Evolutionary conservation across 2,113 vertebrate genomes (phyloP).

Genomic region (Chloebia gouldiae): DNA sequence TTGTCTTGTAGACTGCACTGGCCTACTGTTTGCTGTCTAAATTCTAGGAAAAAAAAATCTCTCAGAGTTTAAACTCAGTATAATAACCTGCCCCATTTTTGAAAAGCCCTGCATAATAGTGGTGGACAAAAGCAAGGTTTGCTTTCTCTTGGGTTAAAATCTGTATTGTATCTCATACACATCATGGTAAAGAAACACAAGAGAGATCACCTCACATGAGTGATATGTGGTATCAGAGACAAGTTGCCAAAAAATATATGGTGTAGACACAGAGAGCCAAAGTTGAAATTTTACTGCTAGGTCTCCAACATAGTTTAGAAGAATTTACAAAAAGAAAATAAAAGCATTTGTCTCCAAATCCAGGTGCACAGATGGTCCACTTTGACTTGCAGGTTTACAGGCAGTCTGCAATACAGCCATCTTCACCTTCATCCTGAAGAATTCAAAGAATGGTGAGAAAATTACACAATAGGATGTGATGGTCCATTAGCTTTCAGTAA

Average conservation of each 20-base stretch:
- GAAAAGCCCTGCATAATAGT: neutral
- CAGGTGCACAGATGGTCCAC: neutral
- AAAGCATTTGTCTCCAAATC: neutral
- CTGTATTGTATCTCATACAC: neutral
- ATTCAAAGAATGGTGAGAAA: neutral
- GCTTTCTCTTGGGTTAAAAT: neutral
- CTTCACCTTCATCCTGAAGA: neutral
- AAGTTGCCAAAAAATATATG: fast-evolving
- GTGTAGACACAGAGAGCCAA: neutral
- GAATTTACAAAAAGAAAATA: neutral
- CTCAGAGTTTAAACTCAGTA: neutral
- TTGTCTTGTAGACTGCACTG: neutral
- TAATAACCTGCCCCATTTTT: neutral
- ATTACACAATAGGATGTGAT: neutral
- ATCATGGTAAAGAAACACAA: neutral
- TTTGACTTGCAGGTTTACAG: neutral
- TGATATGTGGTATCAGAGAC: neutral
- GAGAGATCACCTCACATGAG: neutral
- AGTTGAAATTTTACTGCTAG: neutral
- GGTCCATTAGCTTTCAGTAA: neutral
- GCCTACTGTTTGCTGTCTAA: neutral
- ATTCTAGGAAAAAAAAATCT: neutral
- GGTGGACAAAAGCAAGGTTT: neutral
- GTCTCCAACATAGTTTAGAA: neutral
- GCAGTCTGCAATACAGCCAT: neutral